Percentiles rank a stretch among this genome's conserved stretches.
Evolutionary conservation across 2,888 invertebrate species (phyloP).

Genomic region (Papilio elwesi): DNA sequence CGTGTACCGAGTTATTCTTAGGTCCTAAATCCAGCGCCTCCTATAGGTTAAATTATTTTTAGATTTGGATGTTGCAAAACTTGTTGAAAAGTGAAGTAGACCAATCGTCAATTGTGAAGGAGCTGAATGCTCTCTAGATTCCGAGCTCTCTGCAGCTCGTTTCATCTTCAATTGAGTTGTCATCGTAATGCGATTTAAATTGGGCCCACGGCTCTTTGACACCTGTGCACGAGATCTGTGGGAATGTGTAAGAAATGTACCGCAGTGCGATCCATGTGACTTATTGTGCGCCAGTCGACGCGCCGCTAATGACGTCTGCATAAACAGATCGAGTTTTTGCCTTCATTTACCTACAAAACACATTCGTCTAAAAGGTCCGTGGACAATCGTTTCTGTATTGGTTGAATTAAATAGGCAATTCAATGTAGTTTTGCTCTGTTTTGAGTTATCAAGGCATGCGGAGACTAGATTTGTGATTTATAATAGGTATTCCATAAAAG

Average conservation of each 20-base stretch:
- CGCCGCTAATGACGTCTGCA: constrained; percentile 56
- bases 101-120: constrained; percentile 37
- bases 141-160: constrained; percentile 51
- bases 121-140: constrained; percentile 48
- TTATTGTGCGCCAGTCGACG: constrained; percentile 64
- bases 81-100: constrained; percentile 35
- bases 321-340: constrained; percentile 43
- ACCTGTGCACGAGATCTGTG: constrained; percentile 63
- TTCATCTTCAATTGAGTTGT: constrained; percentile 75
- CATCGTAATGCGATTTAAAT: constrained; percentile 81
- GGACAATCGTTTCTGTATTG: constrained; percentile 38
- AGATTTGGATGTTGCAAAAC: constrained; percentile 18
- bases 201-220: constrained; percentile 68
- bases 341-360: constrained; percentile 36
- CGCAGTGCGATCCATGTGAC: constrained; percentile 57
- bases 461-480: constrained; percentile 12
- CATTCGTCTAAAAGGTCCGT: constrained; percentile 37
- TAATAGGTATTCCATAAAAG: neutral
- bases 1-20: neutral
- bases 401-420: constrained; percentile 27
- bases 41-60: constrained; percentile 27
- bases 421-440: constrained; percentile 37
- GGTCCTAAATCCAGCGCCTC: neutral
- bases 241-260: constrained; percentile 58
- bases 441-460: constrained; percentile 9